These are phyloP conservation scores for Auanema sp. DNA, from an alignment of 2,888 invertebrate species.

Conservation along the genomic window DNA sequence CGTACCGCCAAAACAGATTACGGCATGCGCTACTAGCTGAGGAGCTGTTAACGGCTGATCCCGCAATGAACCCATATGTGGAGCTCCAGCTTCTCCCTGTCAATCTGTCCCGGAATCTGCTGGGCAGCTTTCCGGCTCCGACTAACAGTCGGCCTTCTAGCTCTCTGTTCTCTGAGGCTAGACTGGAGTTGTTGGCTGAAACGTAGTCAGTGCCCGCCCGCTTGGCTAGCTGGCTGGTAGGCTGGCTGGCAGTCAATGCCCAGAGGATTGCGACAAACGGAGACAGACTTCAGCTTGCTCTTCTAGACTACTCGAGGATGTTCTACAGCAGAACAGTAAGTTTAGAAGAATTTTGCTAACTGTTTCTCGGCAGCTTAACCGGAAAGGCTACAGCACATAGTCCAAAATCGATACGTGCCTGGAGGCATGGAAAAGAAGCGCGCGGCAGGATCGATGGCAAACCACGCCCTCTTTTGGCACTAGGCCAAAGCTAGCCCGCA, in stretches of 20 bases:
- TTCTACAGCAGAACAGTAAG: no score
- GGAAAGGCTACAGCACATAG: conserved; percentile 20
- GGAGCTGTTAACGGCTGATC: conserved; percentile 17
- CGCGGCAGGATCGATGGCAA: conserved; percentile 23
- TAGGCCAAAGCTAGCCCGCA: conserved; percentile 18
- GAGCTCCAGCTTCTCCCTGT: conserved; percentile 7
- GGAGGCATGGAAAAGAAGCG: conserved; percentile 17
- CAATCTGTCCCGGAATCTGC: no score
- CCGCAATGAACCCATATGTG: conserved; percentile 6
- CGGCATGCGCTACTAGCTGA: conserved; percentile 17
- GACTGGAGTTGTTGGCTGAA: no score
- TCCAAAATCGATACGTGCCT: conserved; percentile 19
- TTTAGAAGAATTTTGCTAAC: no score
- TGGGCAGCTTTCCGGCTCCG: neutral
- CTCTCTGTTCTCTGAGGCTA: neutral
- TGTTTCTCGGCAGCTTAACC: conserved; percentile 1
- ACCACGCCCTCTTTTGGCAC: conserved; percentile 24
- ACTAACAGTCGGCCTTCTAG: neutral
- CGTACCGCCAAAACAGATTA: conserved; percentile 16
- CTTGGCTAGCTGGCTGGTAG: no score
- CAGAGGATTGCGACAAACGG: no score
- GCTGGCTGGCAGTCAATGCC: no score
- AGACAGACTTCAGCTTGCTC: no score
- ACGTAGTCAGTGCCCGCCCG: no score
- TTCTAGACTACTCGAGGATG: no score